Evolutionary conservation across 2,888 invertebrate species (phyloP).

Genomic region (Argynnis bischoffii): DNA sequence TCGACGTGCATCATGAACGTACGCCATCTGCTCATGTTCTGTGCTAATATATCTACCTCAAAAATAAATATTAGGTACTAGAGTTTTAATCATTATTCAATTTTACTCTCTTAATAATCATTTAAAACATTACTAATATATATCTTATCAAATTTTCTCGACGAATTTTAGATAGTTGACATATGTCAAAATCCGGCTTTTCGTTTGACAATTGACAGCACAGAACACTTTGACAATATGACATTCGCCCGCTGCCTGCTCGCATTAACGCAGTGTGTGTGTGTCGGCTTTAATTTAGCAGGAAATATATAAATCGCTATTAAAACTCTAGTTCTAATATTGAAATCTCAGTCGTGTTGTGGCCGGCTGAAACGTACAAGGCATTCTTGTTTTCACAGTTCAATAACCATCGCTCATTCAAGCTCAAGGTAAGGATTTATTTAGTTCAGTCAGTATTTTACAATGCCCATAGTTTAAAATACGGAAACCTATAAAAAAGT

Average conservation of each 20-base stretch:
- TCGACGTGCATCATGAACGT: no score
- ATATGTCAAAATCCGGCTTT: conserved; percentile 24
- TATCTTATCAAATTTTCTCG: conserved; percentile 2
- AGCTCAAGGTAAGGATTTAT: conserved; percentile 40
- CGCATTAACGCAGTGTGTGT: conserved; percentile 8
- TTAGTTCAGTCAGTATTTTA: conserved; percentile 26
- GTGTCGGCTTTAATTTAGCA: conserved; percentile 31
- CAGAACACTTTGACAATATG: conserved; percentile 24
- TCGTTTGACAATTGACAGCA: conserved; percentile 1
- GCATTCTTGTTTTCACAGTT: conserved; percentile 30
- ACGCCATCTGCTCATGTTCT: no score
- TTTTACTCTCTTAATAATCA: no score
- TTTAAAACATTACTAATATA: no score
- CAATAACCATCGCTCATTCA: conserved; percentile 31
- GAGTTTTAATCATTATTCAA: no score
- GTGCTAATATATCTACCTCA: no score
- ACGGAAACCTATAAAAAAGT: conserved; percentile 1
- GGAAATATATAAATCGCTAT: conserved; percentile 40
- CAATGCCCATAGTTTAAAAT: conserved; percentile 20
- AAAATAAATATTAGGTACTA: no score
- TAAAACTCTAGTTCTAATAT: conserved; percentile 37
- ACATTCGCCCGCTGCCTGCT: conserved; percentile 27
- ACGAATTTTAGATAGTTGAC: conserved; percentile 12
- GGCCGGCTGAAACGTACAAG: conserved; percentile 36
- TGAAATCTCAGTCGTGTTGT: conserved; percentile 41